phyloP scores from a whole-genome alignment of 2,888 invertebrate genomes.

The Lepidochitona cinerea region DNA sequence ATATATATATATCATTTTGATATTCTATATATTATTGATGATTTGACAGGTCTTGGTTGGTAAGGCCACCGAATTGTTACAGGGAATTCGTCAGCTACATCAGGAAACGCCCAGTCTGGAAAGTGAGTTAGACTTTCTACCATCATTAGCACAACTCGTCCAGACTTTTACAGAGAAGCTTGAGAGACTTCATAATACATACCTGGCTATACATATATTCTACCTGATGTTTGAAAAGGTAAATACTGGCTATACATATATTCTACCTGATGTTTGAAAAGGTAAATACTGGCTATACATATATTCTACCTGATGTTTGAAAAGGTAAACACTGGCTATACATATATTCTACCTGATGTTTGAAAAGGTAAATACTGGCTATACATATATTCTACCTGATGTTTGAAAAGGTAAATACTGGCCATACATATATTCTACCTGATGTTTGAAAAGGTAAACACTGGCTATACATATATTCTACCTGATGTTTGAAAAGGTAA shows the following conservation, averaged over 20 bases:
- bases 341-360: slow-evolving; percentile 51
- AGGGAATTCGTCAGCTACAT: slow-evolving; percentile 37
- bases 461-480: slow-evolving; percentile 49
- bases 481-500: slow-evolving; percentile 50
- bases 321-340: slow-evolving; percentile 43
- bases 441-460: slow-evolving; percentile 51
- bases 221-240: slow-evolving; percentile 53
- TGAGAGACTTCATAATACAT: slow-evolving; percentile 47
- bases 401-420: slow-evolving; percentile 50
- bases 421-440: slow-evolving; percentile 49
- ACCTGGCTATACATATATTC: slow-evolving; percentile 49
- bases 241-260: slow-evolving; percentile 37
- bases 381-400: slow-evolving; percentile 51
- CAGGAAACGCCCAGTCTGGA: slow-evolving; percentile 11
- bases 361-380: slow-evolving; percentile 44
- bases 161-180: slow-evolving; percentile 50
- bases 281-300: slow-evolving; percentile 42
- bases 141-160: slow-evolving; percentile 41
- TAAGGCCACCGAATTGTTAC: slow-evolving; percentile 49
- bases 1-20: no score
- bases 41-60: slow-evolving; percentile 44
- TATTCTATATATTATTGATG: no score
- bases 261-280: slow-evolving; percentile 52
- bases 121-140: slow-evolving; percentile 36
- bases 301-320: slow-evolving; percentile 49